Evolutionary conservation across 2,888 invertebrate genomes (phyloP), one percentile per base, ranked within the genome.

Genomic region (Leptopilina myrica): DNA sequence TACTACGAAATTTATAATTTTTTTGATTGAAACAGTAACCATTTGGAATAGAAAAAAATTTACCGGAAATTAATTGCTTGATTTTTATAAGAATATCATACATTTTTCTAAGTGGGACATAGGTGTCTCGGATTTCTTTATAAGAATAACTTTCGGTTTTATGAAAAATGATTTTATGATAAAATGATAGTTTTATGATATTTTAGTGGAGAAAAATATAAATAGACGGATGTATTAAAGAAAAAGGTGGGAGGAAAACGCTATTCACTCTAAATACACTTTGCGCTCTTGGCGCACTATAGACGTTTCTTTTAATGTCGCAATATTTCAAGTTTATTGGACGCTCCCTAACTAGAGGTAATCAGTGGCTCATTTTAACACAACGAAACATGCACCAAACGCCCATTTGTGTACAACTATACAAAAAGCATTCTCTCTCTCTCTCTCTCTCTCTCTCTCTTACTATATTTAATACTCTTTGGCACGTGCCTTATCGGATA

Each of bases 321-420:
- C 83, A 85, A 85, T 86, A 86, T 86, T 86, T 87, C 86, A 87
- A 82, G 86, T 87, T 87, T 86, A 87, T 85, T 86, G 85, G 86
- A 85, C 85, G 85, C 83, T 83, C 86, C 86, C 84, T 87, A 86
- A 87, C 86, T 84, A 86, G 84, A 84, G 84, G 85, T 84, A 84
- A 85, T 56, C 83, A 84, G 83, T 86, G 83, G 85, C 87, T 88
- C 86, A 85, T 87, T 85, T 84, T 80, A 73, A 73, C 73, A 56
- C 73, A 73, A 73, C 53, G 53, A 73, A 73, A 73, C 56, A 73
- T 73, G 33, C 69, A 56, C 20, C 53, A 33, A 33, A 14, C 33
- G 33, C 33, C 33, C 33, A 33, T 33, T 33, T 3, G 33, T 33
- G 33, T 33, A 33, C 56, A 26, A 33, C 33, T 33, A 73, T 33